phyloP scores from a whole-genome alignment of 1,140 invertebrate genomes.

The Hylyphantes graminicola region DNA sequence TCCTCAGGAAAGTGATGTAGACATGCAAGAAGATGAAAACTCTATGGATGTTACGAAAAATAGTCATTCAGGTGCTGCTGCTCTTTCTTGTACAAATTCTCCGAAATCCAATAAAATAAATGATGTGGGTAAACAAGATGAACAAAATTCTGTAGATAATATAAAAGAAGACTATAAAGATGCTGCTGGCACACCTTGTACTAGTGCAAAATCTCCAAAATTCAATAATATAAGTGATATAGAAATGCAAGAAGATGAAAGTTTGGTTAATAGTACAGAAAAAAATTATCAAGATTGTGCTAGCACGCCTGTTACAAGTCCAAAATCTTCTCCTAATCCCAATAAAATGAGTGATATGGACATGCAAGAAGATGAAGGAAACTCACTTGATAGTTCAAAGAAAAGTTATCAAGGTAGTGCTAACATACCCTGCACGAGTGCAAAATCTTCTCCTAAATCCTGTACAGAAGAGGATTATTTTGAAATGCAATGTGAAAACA shows the following conservation, averaged over 20 bases:
- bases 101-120: background rate
- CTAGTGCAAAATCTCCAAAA: conserved; percentile 28
- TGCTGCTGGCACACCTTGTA: conserved; percentile 2
- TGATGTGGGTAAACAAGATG: conserved; percentile 19
- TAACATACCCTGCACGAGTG: conserved; percentile 8
- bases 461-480: conserved; percentile 62
- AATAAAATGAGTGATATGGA: conserved; percentile 6
- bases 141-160: conserved; percentile 30
- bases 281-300: background rate
- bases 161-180: conserved; percentile 14
- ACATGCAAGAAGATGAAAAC: conserved; percentile 23
- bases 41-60: conserved; percentile 6
- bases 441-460: conserved; percentile 36
- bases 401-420: conserved; percentile 21
- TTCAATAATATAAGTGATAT: background rate
- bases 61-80: background rate
- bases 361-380: conserved; percentile 30
- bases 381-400: conserved; percentile 5
- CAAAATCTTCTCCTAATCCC: too few relatives aligned
- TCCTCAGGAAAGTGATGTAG: conserved; percentile 27
- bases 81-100: background rate
- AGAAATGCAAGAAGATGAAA: too few relatives aligned
- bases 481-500: conserved; percentile 55
- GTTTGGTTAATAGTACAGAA: too few relatives aligned
- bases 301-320: too few relatives aligned